Conservation (phyloP, 2,797 vertebrate species). For the Periophthalmus magnuspinnatus region DNA sequence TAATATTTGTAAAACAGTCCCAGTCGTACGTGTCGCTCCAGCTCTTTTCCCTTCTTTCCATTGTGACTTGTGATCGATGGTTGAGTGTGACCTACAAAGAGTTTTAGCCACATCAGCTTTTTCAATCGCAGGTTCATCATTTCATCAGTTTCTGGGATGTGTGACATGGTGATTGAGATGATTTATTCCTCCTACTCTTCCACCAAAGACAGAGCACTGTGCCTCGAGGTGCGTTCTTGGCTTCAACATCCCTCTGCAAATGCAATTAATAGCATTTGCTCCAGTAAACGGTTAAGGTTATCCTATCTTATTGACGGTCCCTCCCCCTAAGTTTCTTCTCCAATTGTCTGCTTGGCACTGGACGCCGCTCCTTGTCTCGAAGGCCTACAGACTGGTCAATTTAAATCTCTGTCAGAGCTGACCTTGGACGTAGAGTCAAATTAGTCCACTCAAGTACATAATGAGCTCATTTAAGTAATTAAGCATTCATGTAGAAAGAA, state of each 20-base stretch:
- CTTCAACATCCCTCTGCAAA: slow-evolving; percentile 17
- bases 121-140: slow-evolving; percentile 32
- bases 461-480: slow-evolving; percentile 82
- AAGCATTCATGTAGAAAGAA: slow-evolving; percentile 77
- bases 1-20: not conserved
- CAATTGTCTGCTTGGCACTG: slow-evolving; percentile 43
- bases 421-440: slow-evolving; percentile 78
- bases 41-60: slow-evolving; percentile 6
- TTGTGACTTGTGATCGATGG: slow-evolving; percentile 20
- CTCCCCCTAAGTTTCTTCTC: slow-evolving; percentile 11
- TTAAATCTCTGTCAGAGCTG: slow-evolving; percentile 78
- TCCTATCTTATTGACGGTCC: not conserved
- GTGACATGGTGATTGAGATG: slow-evolving; percentile 37
- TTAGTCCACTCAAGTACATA: slow-evolving; percentile 77
- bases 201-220: slow-evolving; percentile 26
- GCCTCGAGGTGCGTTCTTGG: slow-evolving; percentile 27
- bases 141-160: slow-evolving; percentile 34
- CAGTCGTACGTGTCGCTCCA: not conserved
- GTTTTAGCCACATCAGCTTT: slow-evolving; percentile 44
- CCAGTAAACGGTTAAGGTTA: not conserved
- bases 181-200: slow-evolving; percentile 40
- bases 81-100: slow-evolving; percentile 20
- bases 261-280: slow-evolving; percentile 2
- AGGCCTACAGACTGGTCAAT: slow-evolving; percentile 69
- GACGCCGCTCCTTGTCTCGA: slow-evolving; percentile 50